Evolutionary conservation across 2,888 invertebrate genomes (phyloP), one percentile per base, ranked within the genome.

Genomic region (Auanema sp.): DNA sequence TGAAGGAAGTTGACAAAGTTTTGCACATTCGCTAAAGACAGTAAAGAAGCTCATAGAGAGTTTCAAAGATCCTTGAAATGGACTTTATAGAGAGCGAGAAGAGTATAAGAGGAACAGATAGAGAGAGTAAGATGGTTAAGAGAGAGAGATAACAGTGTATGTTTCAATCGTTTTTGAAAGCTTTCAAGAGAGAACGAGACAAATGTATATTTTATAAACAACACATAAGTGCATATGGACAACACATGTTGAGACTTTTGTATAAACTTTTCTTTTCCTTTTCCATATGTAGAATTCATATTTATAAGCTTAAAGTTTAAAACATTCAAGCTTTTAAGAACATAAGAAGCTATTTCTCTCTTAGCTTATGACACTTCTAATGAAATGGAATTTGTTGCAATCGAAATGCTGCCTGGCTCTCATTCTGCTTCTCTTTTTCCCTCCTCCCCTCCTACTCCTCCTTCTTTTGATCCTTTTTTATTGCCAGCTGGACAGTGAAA

Each of bases 91-190:
- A 33, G 33, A 33, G 33, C 3, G 33, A 5, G 3, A 33, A 33
- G 33, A 33, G 33, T 5, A 8, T 3, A 8, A 33, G 33, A 8
- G 33, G 4, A 33, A 5, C 33, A 33, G 33, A 33, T 33, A 33
- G 21, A 40, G 16, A 23, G 21, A 43, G 56, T 53, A 44, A 56
- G 43, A 62, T 16, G 16, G 57, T 23, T n/a, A 43, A 16, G 43
- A 44, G 23, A 47, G 44, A 3, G 57, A 12, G 21, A 18, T 14
- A n/a, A 57, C 14, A 52, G 52, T 2, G 24, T n/a, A 16, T 16
- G 47, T 47, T 47, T 47, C 47, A 18, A 47, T 18, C 47, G 3
- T 47, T 47, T 47, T 16, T 18, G 10, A 47, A 18, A 10, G 21
- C 47, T 47, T 21, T 47, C 47, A 18, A 18, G 10, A 47, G 47